Evolutionary conservation across 2,888 invertebrate genomes (phyloP).

Genomic region (Parochlus steinenii): DNA sequence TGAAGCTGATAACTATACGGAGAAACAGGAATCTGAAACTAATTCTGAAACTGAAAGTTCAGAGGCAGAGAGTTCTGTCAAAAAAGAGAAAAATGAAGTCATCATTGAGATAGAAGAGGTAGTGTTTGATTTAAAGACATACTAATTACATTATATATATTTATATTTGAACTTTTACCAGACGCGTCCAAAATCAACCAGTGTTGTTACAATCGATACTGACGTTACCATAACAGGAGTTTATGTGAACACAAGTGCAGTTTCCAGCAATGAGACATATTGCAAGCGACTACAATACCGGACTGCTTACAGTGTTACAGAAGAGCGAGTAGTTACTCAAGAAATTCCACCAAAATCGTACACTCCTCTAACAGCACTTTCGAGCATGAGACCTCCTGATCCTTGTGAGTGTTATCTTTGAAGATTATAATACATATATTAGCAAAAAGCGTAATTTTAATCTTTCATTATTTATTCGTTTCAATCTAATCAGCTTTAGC

Average conservation of each 20-base stretch:
- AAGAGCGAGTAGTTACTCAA: constrained; percentile 53
- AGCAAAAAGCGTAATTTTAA: not conserved
- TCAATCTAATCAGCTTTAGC: not conserved
- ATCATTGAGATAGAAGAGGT: constrained; percentile 11
- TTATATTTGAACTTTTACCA: not conserved
- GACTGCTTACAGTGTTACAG: constrained; percentile 75
- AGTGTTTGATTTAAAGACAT: not conserved
- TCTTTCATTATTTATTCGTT: constrained; percentile 2
- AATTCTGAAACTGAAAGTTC: constrained; percentile 12
- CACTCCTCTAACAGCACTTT: constrained; percentile 66
- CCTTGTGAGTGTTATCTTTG: constrained; percentile 33
- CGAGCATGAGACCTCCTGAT: constrained; percentile 71
- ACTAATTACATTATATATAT: not conserved
- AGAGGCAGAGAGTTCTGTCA: constrained; percentile 15
- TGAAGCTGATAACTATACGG: constrained; percentile 35
- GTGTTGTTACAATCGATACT: constrained; percentile 66
- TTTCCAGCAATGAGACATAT: constrained; percentile 61
- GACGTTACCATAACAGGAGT: constrained; percentile 79
- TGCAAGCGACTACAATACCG: constrained; percentile 81
- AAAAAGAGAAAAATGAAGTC: constrained; percentile 14
- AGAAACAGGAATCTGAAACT: constrained; percentile 12
- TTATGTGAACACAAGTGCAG: constrained; percentile 57
- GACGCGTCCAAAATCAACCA: constrained; percentile 31
- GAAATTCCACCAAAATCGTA: constrained; percentile 47
- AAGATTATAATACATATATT: not conserved